A percentile compares a stretch with the other conserved stretches of the same genome.
Evolutionary conservation across 2,113 vertebrate species (phyloP).

Genomic region (Atractosteus spatula): DNA sequence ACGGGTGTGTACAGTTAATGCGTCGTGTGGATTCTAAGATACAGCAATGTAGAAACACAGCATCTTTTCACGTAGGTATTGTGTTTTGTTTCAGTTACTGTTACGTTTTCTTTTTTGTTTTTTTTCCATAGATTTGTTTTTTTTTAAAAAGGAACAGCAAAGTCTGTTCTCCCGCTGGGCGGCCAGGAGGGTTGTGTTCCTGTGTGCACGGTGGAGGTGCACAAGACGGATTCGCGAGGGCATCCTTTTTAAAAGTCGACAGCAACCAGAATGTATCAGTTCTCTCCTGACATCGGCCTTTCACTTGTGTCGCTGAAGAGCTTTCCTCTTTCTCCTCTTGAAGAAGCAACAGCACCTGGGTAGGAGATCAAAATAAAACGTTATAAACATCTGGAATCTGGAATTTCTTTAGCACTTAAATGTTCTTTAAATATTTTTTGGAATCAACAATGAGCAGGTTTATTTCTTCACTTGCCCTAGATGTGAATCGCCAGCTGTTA

Average conservation of each 20-base stretch:
- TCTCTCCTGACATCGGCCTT: conserved; percentile 45
- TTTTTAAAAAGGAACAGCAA: conserved; percentile 52
- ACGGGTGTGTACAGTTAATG: conserved; percentile 51
- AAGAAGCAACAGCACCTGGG: conserved; percentile 98
- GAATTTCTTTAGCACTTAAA: no score
- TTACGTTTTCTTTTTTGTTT: conserved; percentile 40
- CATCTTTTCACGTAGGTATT: conserved; percentile 35
- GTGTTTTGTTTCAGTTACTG: conserved; percentile 41
- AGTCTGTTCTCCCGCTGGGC: conserved; percentile 57
- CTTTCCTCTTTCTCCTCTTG: conserved; percentile 97
- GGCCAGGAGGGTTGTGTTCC: conserved; percentile 53
- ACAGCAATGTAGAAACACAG: conserved; percentile 66
- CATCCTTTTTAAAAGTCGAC: conserved; percentile 72
- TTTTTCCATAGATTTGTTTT: conserved; percentile 39
- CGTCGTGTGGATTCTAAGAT: conserved; percentile 67
- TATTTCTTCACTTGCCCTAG: no score
- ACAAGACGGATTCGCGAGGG: conserved; percentile 52
- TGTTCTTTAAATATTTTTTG: no score
- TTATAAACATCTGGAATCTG: no score
- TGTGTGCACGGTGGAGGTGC: conserved; percentile 33
- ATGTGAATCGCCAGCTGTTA: no score
- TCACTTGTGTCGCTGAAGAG: conserved; percentile 91
- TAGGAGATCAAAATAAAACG: background rate
- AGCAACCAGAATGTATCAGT: conserved; percentile 73
- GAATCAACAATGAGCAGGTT: no score